Evolutionary conservation across 2,797 vertebrate genomes (phyloP).

Genomic region (Danio kyathit): DNA sequence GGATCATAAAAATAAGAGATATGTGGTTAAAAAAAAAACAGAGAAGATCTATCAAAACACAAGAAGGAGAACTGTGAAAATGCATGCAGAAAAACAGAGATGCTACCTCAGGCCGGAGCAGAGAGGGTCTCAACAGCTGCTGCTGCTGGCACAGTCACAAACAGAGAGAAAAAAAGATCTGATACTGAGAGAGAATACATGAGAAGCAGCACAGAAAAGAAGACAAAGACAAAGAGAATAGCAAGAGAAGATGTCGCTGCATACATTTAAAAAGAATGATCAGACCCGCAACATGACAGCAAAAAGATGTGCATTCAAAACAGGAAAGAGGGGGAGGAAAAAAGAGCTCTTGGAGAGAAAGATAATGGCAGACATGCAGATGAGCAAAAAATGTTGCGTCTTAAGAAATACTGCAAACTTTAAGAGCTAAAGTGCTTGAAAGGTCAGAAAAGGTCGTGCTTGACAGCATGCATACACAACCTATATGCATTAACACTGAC

Average conservation of each 20-base stretch:
- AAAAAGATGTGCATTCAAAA: slow-evolving; percentile 63
- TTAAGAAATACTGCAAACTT: slow-evolving; percentile 36
- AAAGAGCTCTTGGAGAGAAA: slow-evolving; percentile 30
- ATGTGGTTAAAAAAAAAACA: too few species aligned
- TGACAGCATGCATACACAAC: slow-evolving; percentile 16
- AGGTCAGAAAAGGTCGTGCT: slow-evolving; percentile 40
- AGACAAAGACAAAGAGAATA: slow-evolving; percentile 15
- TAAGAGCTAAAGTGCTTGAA: slow-evolving; percentile 44
- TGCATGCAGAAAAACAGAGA: slow-evolving; percentile 62
- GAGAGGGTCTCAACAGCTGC: slow-evolving; percentile 96
- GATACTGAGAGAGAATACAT: slow-evolving; percentile 39
- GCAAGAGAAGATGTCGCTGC: slow-evolving; percentile 7
- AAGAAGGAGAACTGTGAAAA: slow-evolving; percentile 28
- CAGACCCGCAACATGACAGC: slow-evolving; percentile 15
- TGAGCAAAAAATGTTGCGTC: slow-evolving; percentile 28
- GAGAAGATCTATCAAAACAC: not conserved
- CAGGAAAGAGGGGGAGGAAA: slow-evolving; percentile 51
- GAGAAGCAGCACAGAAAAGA: slow-evolving; percentile 34
- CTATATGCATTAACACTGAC: slow-evolving; percentile 27
- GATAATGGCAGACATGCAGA: slow-evolving; percentile 42
- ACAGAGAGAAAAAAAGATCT: slow-evolving; percentile 28
- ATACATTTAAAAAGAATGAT: slow-evolving; percentile 36
- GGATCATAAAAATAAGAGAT: too few species aligned
- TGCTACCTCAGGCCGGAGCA: slow-evolving; percentile 97
- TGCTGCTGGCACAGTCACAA: slow-evolving; percentile 79